Conservation (phyloP, 30 jellyfish, hydroid and myxozoan genomes). For the Pseudorhiza aurosa region DNA sequence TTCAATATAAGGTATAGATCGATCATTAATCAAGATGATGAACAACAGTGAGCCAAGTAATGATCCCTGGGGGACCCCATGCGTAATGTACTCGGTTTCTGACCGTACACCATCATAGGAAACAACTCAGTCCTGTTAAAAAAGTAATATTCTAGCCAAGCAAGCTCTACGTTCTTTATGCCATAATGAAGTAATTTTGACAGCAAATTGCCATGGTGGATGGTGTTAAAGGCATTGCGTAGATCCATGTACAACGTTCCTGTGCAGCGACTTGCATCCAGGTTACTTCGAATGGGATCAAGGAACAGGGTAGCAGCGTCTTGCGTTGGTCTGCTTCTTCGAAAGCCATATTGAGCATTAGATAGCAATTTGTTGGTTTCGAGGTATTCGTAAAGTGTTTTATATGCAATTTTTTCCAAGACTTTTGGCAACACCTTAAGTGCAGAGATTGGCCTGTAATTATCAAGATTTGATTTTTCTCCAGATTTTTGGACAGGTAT, state of each 20-base stretch:
- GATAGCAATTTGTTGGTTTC: slow-evolving; percentile 56
- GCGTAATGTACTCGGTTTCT: slow-evolving; percentile 66
- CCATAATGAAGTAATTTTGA: slow-evolving; percentile 40
- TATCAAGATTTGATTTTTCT: no score
- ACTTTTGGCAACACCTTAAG: no score
- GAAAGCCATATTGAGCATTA: slow-evolving; percentile 49
- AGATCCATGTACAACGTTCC: slow-evolving; percentile 57
- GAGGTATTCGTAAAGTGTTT: no score
- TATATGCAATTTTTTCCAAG: no score
- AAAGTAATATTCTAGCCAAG: slow-evolving; percentile 11
- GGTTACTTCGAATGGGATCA: slow-evolving; percentile 57
- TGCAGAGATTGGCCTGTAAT: no score
- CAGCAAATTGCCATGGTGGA: slow-evolving; percentile 39
- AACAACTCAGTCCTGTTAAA: slow-evolving; percentile 41
- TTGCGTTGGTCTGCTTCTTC: slow-evolving; percentile 51
- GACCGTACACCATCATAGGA: slow-evolving; percentile 63
- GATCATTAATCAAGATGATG: slow-evolving; percentile 40
- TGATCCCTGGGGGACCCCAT: slow-evolving; percentile 68
- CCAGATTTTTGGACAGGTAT: no score
- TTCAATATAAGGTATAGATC: slow-evolving; percentile 46
- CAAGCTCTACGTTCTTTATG: slow-evolving; percentile 53
- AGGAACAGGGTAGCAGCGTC: slow-evolving; percentile 55
- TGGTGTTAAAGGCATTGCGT: slow-evolving; percentile 48
- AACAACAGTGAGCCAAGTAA: slow-evolving; percentile 71
- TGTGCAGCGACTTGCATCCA: slow-evolving; percentile 67